Evolutionary conservation across 2,888 invertebrate genomes (phyloP).

Genomic region (Sepiola atlantica): DNA sequence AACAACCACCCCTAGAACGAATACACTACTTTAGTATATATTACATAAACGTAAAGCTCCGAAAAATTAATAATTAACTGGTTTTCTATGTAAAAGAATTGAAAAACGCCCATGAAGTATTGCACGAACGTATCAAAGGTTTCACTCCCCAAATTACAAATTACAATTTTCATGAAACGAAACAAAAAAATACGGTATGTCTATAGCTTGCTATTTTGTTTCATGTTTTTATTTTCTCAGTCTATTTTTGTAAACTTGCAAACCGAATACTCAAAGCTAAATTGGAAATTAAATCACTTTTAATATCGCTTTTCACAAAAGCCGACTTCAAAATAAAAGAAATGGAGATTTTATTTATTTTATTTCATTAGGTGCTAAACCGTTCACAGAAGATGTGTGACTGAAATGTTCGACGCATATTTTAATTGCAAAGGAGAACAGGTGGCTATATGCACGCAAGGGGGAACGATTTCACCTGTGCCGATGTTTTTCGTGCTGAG

Average conservation of each 20-base stretch:
- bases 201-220: no score
- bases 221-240: neutral
- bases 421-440: neutral
- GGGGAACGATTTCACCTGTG: neutral
- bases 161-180: neutral
- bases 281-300: conserved; percentile 14
- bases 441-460: neutral
- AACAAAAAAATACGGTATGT: neutral
- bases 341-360: neutral
- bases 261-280: neutral
- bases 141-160: neutral
- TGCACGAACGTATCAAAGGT: neutral
- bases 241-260: neutral
- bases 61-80: no score
- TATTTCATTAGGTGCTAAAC: neutral
- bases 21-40: no score
- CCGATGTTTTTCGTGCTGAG: neutral
- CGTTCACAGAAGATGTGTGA: neutral
- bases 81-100: no score
- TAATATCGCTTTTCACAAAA: neutral
- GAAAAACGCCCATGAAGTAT: no score
- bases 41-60: no score
- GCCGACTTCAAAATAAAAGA: neutral
- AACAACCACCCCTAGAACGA: no score
- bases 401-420: neutral